phyloP scores from a whole-genome alignment of 2,113 vertebrate species.

The Hiodon alosoides region DNA sequence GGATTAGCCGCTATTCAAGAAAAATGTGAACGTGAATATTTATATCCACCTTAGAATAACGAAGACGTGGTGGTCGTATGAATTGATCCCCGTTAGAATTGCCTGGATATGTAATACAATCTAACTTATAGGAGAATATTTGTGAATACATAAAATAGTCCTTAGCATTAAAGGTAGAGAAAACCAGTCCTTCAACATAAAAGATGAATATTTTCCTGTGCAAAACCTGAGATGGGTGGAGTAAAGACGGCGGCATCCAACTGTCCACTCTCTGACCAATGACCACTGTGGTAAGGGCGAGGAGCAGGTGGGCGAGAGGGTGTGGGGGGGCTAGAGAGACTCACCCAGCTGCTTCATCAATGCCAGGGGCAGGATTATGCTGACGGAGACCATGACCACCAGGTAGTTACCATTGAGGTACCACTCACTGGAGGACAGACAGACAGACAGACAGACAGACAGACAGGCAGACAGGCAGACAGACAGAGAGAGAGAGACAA shows the following conservation, averaged over 20 bases:
- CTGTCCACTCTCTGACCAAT: too few relatives aligned
- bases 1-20: too few relatives aligned
- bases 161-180: too few relatives aligned
- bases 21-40: too few relatives aligned
- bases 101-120: too few relatives aligned
- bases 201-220: too few relatives aligned
- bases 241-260: not conserved
- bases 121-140: too few relatives aligned
- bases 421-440: constrained; percentile 73
- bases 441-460: not conserved
- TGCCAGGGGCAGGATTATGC: constrained; percentile 83
- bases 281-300: not conserved
- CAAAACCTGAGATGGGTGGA: not conserved
- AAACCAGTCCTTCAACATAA: too few relatives aligned
- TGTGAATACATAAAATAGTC: too few relatives aligned
- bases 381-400: constrained; percentile 81
- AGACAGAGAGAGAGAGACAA: not conserved
- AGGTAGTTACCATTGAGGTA: constrained; percentile 95
- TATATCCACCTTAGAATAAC: too few relatives aligned
- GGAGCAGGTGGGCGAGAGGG: not conserved
- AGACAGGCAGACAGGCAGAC: not conserved
- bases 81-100: too few relatives aligned
- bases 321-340: constrained; percentile 33
- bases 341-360: constrained; percentile 97
- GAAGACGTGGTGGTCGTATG: too few relatives aligned